Evolutionary conservation across 2,888 invertebrate species (phyloP), one percentile per base, ranked within the genome.

Genomic region (Drosophila cognata): DNA sequence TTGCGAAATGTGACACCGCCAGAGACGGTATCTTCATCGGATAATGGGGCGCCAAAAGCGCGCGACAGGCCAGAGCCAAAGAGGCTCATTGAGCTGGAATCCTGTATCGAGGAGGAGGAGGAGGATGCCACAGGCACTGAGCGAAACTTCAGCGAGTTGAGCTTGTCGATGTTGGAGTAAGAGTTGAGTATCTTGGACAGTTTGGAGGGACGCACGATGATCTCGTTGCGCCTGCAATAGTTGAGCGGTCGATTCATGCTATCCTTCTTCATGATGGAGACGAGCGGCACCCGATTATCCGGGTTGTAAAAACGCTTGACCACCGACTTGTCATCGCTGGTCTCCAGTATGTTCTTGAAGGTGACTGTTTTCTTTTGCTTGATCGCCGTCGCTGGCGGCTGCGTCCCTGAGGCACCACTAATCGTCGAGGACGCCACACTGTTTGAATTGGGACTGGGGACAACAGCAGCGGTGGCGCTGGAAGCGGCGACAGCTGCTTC

Each of bases 231-330:
- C n/a, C 91, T 78, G 38, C 94, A 94, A 87, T 94, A 94, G 83
- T 94, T 94, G n/a, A 94, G 92, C 79, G 94, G 94, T 83, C 95
- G 94, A 60, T 94, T 93, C 62, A 94, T 92, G 71, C 95, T 95
- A 79, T 95, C 95, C 92, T 95, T 95, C 92, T 95, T 95, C 81
- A 95, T 95, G 61, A 95, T 95, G 59, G 95, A 94, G 62, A 95
- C 93, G 63, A 95, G 93, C 51, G 95, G 95, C 61, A 94, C 94
- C 91, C 94, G 94, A 79, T 94, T 94, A 91, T 94, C 94, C 69
- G 95, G 94, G 92, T 95, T 95, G 56, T 94, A 93, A 76, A 95
- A 93, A 84, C 94, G 94, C 90, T 94, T 95, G 8, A 95, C 92
- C 38, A 94, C 94, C 77, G 94, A 94, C 83, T 94, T 94, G 88